Percentiles rank a stretch among this genome's conserved stretches.
These are phyloP conservation scores for Scelioninae gen. 1 DNA, from an alignment of 2,888 invertebrate species.

Conservation along the genomic window DNA sequence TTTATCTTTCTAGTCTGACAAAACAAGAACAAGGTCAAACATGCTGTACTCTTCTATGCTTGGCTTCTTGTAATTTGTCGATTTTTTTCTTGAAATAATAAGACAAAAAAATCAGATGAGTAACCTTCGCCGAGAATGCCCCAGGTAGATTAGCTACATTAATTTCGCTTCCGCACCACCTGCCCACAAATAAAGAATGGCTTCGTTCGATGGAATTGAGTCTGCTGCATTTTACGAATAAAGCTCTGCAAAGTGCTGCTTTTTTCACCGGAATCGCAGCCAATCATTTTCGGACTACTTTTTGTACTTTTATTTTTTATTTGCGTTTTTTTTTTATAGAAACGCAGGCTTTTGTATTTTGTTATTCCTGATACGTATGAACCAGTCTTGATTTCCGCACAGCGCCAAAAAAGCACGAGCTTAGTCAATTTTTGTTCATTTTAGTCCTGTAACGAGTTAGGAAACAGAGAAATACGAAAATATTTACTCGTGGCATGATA, in stretches of 20 bases:
- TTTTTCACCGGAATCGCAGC: not conserved
- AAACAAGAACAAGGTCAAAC: slow-evolving; percentile 57
- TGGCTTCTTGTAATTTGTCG: slow-evolving; percentile 34
- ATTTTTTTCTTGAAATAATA: slow-evolving; percentile 45
- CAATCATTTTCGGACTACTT: slow-evolving; percentile 14
- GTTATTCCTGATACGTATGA: too few relatives aligned
- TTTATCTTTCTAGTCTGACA: slow-evolving; percentile 54
- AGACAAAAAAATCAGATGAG: slow-evolving; percentile 27
- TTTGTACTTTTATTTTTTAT: not conserved
- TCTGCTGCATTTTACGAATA: not conserved
- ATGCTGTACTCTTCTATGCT: slow-evolving; percentile 35
- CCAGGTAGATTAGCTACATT: slow-evolving; percentile 24
- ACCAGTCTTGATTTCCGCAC: too few relatives aligned
- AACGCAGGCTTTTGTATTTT: too few relatives aligned
- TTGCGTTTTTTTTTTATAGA: slow-evolving; percentile 5
- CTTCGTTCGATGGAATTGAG: slow-evolving; percentile 9
- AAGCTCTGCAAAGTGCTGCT: too few relatives aligned
- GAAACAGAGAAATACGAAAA: too few relatives aligned
- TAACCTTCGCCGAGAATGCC: slow-evolving; percentile 33
- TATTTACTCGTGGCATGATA: too few relatives aligned
- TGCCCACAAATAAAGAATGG: slow-evolving; percentile 9
- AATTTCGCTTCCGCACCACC: slow-evolving; percentile 3
- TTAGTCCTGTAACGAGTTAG: too few relatives aligned
- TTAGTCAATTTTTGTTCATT: too few relatives aligned
- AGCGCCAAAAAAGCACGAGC: too few relatives aligned